Conservation (phyloP, 2,113 vertebrate genomes). For the Cavia porcellus region DNA sequence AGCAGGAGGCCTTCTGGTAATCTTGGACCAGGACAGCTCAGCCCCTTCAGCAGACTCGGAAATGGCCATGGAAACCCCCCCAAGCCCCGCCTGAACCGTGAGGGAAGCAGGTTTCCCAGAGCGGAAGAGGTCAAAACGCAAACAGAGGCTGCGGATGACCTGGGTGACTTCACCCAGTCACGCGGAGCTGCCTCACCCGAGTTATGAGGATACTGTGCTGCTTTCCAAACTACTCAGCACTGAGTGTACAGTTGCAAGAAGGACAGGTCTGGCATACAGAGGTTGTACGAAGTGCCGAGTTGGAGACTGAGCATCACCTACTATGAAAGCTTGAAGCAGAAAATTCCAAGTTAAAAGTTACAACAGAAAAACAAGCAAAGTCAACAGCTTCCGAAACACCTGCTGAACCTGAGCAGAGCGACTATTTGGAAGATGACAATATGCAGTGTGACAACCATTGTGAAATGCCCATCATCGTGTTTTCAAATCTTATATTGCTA, state of each 20-base stretch:
- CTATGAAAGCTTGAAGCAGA: not conserved
- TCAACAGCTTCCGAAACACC: not conserved
- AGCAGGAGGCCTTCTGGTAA: fast-evolving
- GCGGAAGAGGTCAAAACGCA: not conserved
- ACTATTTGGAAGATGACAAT: too few relatives aligned
- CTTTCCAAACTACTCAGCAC: constrained; percentile 91
- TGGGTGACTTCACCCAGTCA: constrained; percentile 92
- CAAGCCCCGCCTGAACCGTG: not conserved
- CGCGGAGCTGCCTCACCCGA: constrained; percentile 89
- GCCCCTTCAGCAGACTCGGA: not conserved
- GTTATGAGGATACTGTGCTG: constrained; percentile 88
- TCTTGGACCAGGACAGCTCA: not conserved
- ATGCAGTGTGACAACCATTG: too few relatives aligned
- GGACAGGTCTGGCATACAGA: constrained; percentile 86
- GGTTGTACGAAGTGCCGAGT: constrained; percentile 83
- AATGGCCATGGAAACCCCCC: not conserved
- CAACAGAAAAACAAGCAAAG: not conserved
- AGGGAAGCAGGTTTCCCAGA: not conserved
- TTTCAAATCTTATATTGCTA: too few relatives aligned
- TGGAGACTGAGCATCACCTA: constrained; percentile 82
- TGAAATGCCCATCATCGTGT: too few relatives aligned
- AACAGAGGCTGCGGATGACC: constrained; percentile 87
- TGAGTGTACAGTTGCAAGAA: constrained; percentile 77
- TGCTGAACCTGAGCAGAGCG: too few relatives aligned
- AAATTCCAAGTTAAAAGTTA: not conserved